Evolutionary conservation across 2,113 vertebrate species (phyloP), one percentile per base, ranked within the genome.

Genomic region (Bufo gargarizans): DNA sequence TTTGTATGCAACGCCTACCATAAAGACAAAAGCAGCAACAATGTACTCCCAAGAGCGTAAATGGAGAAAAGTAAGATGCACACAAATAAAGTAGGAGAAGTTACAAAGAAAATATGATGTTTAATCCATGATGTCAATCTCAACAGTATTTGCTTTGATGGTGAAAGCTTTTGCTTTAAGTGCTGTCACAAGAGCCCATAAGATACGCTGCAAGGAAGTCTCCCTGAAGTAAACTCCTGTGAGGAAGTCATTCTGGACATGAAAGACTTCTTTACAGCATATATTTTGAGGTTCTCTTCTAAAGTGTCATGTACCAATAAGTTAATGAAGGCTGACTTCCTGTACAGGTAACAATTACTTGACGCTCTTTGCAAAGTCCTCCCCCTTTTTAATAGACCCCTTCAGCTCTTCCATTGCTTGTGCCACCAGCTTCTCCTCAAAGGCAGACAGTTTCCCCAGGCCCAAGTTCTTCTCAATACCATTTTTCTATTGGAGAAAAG

Each of bases 401-500:
- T 99, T 98, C 89, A 99, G 96, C 93, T 99, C 98, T 6, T 91
- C 63, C 14, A 97, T 91, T 77, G 97, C 97, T 0, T 96, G 97
- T 0, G 94, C 93, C 14, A 99, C 93, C 94, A 99, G 96, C 94
- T 98, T 97, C 95, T 99, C 96, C 91, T 99, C 98, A 7, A 97
- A 99, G 43, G 97, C 93, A 1, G 97, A 91, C 89, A 99, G 86
- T 89, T 97, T 97, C 90, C 98, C 98, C 13, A 99, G 94, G 20
- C 98, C 98, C 1, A 99, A 95, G 91, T 99, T 99, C 96, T 99
- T 99, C 95, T 99, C 98, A 59, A 99, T 95, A 89, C 97, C 98
- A 19, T 95, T 97, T 97, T 98, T 99, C 97, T 97, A 90, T 50
- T 59, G 80, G 20, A 82, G 86, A 84, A 50, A 10, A 11, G 14